Conservation (phyloP, 2,113 vertebrate genomes). For the Cardinalis cardinalis region DNA sequence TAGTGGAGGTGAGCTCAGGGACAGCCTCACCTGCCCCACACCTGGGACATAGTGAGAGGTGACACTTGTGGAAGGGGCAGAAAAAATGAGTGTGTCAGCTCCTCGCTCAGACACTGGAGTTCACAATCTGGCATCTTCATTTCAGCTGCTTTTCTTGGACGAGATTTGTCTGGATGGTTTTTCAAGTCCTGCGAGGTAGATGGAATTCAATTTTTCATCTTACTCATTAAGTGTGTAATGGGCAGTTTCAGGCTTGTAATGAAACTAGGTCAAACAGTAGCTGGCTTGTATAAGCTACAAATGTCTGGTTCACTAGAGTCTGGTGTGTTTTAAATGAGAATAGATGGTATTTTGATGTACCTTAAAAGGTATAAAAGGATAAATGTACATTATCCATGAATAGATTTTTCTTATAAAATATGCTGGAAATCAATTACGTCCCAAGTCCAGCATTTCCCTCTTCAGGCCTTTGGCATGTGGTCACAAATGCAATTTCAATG, state of each 20-base stretch:
- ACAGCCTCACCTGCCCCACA: background rate
- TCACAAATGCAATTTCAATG: background rate
- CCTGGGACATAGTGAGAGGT: background rate
- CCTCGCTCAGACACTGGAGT: background rate
- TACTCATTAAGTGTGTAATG: constrained; percentile 60
- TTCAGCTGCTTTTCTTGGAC: background rate
- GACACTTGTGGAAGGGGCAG: background rate
- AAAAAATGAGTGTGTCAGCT: background rate
- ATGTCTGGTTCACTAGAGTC: constrained; percentile 21
- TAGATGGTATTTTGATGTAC: constrained; percentile 33
- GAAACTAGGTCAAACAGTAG: constrained; percentile 60
- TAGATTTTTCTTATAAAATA: constrained; percentile 14
- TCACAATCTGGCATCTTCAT: constrained; percentile 23
- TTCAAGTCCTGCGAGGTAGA: constrained; percentile 19
- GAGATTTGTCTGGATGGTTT: constrained; percentile 12
- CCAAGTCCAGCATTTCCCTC: background rate
- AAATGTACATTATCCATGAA: background rate
- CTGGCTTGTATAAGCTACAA: constrained; percentile 46
- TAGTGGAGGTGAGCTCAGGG: background rate
- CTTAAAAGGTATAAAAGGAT: background rate
- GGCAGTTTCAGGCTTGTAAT: constrained; percentile 51
- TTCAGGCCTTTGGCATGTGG: background rate
- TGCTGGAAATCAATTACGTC: background rate
- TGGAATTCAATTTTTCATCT: constrained; percentile 48
- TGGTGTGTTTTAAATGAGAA: constrained; percentile 24